Evolutionary conservation across 2,797 vertebrate species (phyloP).

Genomic region (Paedocypris micromegethes): DNA sequence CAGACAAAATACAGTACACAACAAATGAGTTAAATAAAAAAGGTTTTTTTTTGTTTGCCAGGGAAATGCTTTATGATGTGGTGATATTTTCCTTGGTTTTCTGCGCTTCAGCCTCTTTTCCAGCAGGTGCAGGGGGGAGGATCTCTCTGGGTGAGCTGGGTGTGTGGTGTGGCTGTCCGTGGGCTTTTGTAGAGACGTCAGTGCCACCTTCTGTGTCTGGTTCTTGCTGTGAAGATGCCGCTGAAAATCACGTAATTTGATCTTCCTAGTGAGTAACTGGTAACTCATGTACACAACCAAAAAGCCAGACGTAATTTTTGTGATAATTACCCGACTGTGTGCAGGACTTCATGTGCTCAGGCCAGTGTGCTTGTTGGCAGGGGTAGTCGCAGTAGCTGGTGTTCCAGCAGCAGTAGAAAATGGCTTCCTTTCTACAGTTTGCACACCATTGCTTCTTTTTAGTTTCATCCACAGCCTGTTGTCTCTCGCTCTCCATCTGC

Average conservation of each 20-base stretch:
- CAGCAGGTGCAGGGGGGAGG: slow-evolving; percentile 64
- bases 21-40: no score
- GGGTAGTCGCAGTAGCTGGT: slow-evolving; percentile 96
- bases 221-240: slow-evolving; percentile 92
- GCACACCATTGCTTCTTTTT: slow-evolving; percentile 98
- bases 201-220: slow-evolving; percentile 77
- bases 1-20: no score
- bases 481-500: slow-evolving; percentile 87
- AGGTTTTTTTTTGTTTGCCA: slow-evolving; percentile 51
- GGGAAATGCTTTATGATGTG: slow-evolving; percentile 67
- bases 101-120: slow-evolving; percentile 79
- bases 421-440: slow-evolving; percentile 91
- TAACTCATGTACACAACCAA: no score
- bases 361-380: slow-evolving; percentile 94
- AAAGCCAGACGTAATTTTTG: no score
- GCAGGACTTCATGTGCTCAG: slow-evolving; percentile 95
- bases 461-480: slow-evolving; percentile 89
- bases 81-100: slow-evolving; percentile 81
- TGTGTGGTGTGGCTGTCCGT: slow-evolving; percentile 68
- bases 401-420: slow-evolving; percentile 97
- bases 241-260: slow-evolving; percentile 56
- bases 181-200: slow-evolving; percentile 77
- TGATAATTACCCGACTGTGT: slow-evolving; percentile 83
- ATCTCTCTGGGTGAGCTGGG: slow-evolving; percentile 75
- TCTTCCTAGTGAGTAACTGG: not conserved